phyloP scores from a whole-genome alignment of 2,888 invertebrate genomes.

The Drosophila flavopinicola region DNA sequence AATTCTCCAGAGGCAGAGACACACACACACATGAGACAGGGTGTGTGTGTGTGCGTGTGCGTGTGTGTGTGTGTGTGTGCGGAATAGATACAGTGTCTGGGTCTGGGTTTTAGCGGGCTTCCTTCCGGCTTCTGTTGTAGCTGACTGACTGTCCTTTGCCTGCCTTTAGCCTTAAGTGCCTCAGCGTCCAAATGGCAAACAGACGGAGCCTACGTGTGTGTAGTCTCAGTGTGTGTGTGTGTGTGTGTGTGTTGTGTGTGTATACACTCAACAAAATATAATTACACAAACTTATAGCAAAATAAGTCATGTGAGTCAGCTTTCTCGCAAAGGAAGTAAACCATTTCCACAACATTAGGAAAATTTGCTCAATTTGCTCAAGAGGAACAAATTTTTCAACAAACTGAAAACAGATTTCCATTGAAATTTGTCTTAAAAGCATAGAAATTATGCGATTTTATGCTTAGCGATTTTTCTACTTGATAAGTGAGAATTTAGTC shows the following conservation, averaged over 20 bases:
- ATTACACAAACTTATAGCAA: too few species aligned
- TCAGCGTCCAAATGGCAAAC: constrained; percentile 70
- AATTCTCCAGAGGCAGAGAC: constrained; percentile 75
- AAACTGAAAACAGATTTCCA: too few species aligned
- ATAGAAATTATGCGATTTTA: too few species aligned
- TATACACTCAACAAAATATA: neutral
- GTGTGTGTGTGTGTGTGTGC: neutral
- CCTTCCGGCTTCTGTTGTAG: constrained; percentile 35
- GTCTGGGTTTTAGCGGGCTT: constrained; percentile 10
- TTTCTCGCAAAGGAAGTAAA: too few species aligned
- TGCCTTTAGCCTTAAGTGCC: constrained; percentile 65
- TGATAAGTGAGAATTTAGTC: too few species aligned
- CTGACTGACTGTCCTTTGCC: constrained; percentile 43
- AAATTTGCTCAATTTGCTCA: too few species aligned
- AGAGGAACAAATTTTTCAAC: too few species aligned
- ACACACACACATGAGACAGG: constrained; percentile 20
- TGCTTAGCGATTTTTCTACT: too few species aligned
- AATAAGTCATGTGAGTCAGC: too few species aligned
- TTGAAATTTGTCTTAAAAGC: too few species aligned
- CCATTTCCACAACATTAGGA: too few species aligned
- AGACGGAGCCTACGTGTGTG: constrained; percentile 55
- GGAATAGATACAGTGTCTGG: constrained; percentile 4
- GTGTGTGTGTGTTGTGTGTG: constrained; percentile 17
- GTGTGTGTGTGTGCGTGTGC: neutral
- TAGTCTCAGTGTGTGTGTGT: constrained; percentile 30